A percentile compares a stretch with the other conserved stretches of the same genome.
Evolutionary conservation across 2,113 vertebrate species (phyloP).

Genomic region (Gavialis gangeticus): DNA sequence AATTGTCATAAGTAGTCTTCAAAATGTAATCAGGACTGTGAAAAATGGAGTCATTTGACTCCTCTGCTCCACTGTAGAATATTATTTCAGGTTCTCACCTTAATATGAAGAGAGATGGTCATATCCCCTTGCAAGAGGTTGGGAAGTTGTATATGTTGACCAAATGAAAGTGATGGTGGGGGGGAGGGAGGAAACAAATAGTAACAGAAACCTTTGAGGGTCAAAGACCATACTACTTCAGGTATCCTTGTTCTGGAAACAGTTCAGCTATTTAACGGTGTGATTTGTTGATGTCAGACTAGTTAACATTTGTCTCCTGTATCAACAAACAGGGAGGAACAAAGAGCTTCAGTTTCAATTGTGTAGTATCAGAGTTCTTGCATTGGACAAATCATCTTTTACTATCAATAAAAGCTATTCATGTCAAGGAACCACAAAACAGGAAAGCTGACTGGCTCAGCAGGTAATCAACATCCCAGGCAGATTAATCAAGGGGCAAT

Average conservation of each 20-base stretch:
- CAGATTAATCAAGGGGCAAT: neutral
- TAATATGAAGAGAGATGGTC: slow-evolving; percentile 16
- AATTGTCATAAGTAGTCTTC: neutral
- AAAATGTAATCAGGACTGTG: neutral
- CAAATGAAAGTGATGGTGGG: neutral
- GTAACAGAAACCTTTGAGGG: neutral
- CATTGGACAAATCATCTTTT: slow-evolving; percentile 5
- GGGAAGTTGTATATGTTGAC: neutral
- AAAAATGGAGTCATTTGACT: neutral
- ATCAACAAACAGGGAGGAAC: neutral
- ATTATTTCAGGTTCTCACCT: neutral
- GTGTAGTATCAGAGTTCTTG: neutral
- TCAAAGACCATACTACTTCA: neutral
- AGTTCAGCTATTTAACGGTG: neutral
- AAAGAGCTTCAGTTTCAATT: neutral
- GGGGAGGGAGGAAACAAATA: neutral
- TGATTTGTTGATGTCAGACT: neutral
- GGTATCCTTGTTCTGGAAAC: neutral
- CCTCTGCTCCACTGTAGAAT: neutral
- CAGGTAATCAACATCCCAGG: slow-evolving; percentile 12
- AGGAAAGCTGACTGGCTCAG: slow-evolving; percentile 17
- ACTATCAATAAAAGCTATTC: slow-evolving; percentile 8
- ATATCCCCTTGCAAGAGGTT: neutral
- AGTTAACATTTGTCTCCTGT: neutral
- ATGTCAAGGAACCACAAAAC: slow-evolving; percentile 30